Base-by-base conservation (phyloP, 2,113 vertebrate genomes). In the Limanda limanda region DNA sequence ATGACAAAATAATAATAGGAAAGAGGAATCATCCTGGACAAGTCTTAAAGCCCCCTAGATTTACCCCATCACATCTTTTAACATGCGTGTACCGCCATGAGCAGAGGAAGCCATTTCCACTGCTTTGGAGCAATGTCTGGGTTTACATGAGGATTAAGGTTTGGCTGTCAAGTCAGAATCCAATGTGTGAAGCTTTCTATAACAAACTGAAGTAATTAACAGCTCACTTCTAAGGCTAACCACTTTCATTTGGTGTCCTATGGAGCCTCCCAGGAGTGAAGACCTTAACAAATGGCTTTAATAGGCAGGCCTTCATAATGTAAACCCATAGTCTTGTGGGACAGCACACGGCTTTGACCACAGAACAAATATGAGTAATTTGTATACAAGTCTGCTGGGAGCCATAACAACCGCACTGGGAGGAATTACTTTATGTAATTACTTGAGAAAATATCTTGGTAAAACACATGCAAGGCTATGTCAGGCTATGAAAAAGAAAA, bases 231-330 rank as follows among this genome's bases (percentile, higher is more conserved):
- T 77, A 64, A 85, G 78, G 87, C 78, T 89, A 85, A 89, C 78
- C 84, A 82, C 87, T 83, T 82, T 90, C 82, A 82, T 85, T 87
- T 82, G 85, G 79, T 86, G 87, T 91, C 92, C 87, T 84, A 70
- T 48, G 9, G 77, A 84, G 86, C 78, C 66, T 75, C 88, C 84
- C 88, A 83, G 69, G 87, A 90, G 91, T 87, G 88, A 92, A 88
- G 86, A 92, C 90, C 91, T 88, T 93, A 92, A 93, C 92, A 87
- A 93, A 94, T 94, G 91, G 81, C 74, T 94, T 93, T 93, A 94
- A 94, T 93, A 92, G 93, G 86, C 91, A 92, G 87, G 80, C 84
- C 88, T 91, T 91, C 88, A 92, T 91, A 90, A 94, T 91, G 88
- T 89, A 87, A 88, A 90, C 88, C 84, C 81, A 71, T 79, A 79